Percentiles rank a stretch among this genome's conserved stretches.
phyloP scores from a whole-genome alignment of 2,113 vertebrate species.

The Smithornis capensis region DNA sequence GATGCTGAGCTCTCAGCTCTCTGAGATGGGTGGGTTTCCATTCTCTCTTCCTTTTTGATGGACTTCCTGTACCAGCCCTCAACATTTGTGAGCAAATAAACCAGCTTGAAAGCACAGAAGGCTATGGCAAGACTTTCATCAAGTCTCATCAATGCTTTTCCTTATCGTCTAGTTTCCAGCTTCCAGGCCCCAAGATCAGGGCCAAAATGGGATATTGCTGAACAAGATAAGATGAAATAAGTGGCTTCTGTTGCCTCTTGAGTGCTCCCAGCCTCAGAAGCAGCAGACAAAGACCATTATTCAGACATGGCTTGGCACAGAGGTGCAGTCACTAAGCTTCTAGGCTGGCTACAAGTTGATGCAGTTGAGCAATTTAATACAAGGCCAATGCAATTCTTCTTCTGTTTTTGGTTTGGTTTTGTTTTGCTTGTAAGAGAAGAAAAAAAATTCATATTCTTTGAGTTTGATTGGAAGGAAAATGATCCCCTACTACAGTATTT shows the following conservation, averaged over 20 bases:
- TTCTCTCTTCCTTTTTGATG: neutral
- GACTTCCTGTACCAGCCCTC: neutral
- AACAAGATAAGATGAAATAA: neutral
- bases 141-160: neutral
- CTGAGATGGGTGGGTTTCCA: neutral
- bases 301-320: constrained; percentile 17
- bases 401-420: too few relatives aligned
- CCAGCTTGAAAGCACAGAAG: neutral
- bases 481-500: constrained; percentile 6
- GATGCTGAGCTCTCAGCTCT: neutral
- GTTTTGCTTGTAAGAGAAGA: neutral
- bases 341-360: neutral
- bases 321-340: neutral
- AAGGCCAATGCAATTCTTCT: neutral
- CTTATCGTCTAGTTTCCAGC: neutral
- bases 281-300: neutral
- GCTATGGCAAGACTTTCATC: neutral
- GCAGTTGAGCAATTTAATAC: constrained; percentile 35
- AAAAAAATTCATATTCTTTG: neutral
- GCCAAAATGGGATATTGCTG: neutral
- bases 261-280: neutral
- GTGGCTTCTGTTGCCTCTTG: neutral
- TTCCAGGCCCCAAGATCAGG: neutral
- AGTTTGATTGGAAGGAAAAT: constrained; percentile 30
- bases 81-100: neutral